These are phyloP conservation scores for Hanleya hanleyi DNA, from an alignment of 2,888 invertebrate species.

Conservation along the genomic window DNA sequence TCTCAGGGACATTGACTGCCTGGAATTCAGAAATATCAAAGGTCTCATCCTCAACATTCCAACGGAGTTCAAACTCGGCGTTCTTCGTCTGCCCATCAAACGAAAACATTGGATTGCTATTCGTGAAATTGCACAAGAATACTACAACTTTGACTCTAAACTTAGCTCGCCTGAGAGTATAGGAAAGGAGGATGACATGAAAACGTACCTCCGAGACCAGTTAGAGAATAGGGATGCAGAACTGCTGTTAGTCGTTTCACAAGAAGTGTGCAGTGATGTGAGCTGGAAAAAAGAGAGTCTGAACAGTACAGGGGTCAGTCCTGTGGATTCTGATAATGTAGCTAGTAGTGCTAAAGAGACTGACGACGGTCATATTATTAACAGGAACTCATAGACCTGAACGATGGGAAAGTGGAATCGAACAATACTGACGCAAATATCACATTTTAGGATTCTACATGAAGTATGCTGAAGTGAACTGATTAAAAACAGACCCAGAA, in stretches of 20 bases:
- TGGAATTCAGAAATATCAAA: conserved; percentile 77
- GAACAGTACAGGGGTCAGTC: too few species aligned
- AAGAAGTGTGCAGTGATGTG: conserved; percentile 82
- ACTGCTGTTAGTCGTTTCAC: conserved; percentile 87
- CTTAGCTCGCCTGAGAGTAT: conserved; percentile 86
- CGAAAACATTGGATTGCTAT: conserved; percentile 95
- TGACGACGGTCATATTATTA: too few species aligned
- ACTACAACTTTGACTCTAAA: conserved; percentile 96
- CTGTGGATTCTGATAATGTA: too few species aligned
- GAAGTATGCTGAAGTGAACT: too few species aligned
- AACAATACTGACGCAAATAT: too few species aligned
- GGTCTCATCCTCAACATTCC: conserved; percentile 97
- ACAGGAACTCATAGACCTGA: too few species aligned
- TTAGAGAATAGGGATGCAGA: conserved; percentile 89
- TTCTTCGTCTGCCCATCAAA: conserved; percentile 85
- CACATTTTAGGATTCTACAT: too few species aligned
- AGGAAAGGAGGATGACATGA: conserved; percentile 83
- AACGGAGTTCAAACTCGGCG: conserved; percentile 90
- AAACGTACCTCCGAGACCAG: conserved; percentile 86
- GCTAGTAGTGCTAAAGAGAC: too few species aligned
- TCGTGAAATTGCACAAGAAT: conserved; percentile 83
- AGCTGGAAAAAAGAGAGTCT: conserved; percentile 78
- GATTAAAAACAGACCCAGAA: too few species aligned
- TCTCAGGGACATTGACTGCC: conserved; percentile 70
- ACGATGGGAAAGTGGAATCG: too few species aligned